Evolutionary conservation across 2,797 vertebrate species (phyloP).

Genomic region (Bradypodion ventrale): DNA sequence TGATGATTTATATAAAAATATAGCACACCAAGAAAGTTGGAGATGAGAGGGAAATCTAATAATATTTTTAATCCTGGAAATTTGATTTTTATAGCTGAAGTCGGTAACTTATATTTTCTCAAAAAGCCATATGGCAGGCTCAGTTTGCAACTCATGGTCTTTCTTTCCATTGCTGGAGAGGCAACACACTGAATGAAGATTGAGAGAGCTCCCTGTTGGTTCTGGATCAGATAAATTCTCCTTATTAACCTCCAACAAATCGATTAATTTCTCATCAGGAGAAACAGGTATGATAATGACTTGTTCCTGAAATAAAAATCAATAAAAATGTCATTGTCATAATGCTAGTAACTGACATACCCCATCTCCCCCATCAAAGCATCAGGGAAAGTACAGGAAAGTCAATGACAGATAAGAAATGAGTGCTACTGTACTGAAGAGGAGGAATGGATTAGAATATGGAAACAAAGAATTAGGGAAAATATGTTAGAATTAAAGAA

Average conservation of each 20-base stretch:
- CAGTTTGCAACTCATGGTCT: neutral
- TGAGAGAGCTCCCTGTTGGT: neutral
- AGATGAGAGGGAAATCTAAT: conserved; percentile 12
- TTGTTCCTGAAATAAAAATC: neutral
- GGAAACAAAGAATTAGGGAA: too few relatives aligned
- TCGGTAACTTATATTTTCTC: conserved; percentile 34
- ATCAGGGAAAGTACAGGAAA: neutral
- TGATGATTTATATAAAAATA: conserved; percentile 47
- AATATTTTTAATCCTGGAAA: conserved; percentile 41
- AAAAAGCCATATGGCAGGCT: conserved; percentile 20
- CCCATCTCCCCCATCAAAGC: neutral
- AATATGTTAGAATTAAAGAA: too few relatives aligned
- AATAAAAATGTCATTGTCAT: too few relatives aligned
- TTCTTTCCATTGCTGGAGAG: neutral
- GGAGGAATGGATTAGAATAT: too few relatives aligned
- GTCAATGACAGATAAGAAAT: neutral
- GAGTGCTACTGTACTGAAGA: too few relatives aligned
- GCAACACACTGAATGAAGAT: too few relatives aligned
- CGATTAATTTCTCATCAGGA: neutral
- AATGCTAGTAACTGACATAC: neutral
- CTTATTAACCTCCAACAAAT: neutral
- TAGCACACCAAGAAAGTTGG: neutral
- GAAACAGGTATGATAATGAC: neutral
- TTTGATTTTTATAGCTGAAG: conserved; percentile 29
- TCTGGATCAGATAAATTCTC: neutral